phyloP scores from a whole-genome alignment of 2,797 vertebrate genomes.

The Falco peregrinus region DNA sequence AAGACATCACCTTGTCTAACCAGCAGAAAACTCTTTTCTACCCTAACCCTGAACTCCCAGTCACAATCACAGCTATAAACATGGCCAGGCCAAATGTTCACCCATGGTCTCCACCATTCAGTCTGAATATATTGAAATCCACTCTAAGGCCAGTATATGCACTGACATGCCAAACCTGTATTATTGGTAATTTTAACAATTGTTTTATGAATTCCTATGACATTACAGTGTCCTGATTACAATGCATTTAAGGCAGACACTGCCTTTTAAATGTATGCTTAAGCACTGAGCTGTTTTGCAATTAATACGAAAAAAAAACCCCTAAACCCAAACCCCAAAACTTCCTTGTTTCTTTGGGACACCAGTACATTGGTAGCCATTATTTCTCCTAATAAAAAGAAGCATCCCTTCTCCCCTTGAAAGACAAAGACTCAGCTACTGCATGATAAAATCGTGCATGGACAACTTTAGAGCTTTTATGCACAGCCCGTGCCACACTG shows the following conservation, averaged over 20 bases:
- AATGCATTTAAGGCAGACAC: background rate
- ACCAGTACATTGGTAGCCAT: background rate
- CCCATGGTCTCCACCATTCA: background rate
- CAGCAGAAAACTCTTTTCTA: background rate
- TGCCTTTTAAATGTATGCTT: background rate
- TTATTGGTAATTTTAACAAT: background rate
- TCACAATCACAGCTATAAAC: background rate
- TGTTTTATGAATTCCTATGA: background rate
- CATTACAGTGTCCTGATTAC: background rate
- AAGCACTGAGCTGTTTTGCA: background rate
- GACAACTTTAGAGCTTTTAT: background rate
- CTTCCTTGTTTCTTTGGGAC: background rate
- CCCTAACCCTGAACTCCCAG: background rate
- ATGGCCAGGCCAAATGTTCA: background rate
- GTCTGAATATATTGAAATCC: background rate
- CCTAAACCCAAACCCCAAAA: too few relatives aligned
- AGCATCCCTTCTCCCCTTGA: background rate
- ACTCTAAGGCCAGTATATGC: background rate
- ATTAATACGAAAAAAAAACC: background rate
- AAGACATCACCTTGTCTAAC: background rate
- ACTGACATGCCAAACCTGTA: background rate
- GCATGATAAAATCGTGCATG: accelerated
- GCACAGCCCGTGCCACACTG: background rate
- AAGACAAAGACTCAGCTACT: background rate
- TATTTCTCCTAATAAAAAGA: background rate